phyloP scores from a whole-genome alignment of 2,888 invertebrate species.

The Cheilosia soror region DNA sequence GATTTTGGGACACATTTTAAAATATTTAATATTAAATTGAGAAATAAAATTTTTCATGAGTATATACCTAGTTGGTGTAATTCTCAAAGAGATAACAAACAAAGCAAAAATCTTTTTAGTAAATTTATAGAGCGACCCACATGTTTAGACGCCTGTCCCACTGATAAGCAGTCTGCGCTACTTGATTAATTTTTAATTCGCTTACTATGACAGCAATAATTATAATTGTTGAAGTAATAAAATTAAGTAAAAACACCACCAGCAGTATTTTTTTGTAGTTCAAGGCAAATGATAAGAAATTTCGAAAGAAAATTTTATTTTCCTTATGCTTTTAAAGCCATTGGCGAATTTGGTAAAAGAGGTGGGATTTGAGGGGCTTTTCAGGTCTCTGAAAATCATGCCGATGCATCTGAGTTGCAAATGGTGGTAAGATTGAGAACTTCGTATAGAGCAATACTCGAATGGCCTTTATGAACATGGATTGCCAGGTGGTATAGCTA shows the following conservation, averaged over 20 bases:
- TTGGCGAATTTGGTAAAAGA: too few species aligned
- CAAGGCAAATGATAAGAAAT: conserved; percentile 27
- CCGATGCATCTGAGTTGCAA: too few species aligned
- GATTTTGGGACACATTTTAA: too few species aligned
- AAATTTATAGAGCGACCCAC: conserved; percentile 43
- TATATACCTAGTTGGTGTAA: not conserved
- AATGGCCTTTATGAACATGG: too few species aligned
- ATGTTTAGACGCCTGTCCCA: conserved; percentile 45
- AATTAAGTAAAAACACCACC: not conserved
- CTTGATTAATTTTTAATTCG: conserved; percentile 1
- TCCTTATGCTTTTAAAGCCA: too few species aligned
- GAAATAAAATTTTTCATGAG: not conserved
- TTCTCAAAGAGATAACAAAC: conserved; percentile 13
- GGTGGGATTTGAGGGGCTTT: too few species aligned
- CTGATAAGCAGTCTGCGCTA: conserved; percentile 29
- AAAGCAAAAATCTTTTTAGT: conserved; percentile 17
- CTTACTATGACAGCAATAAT: not conserved
- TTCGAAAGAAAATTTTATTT: not conserved
- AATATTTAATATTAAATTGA: not conserved
- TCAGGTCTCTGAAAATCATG: too few species aligned
- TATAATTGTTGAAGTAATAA: conserved; percentile 1
- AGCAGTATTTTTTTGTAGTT: conserved; percentile 37
- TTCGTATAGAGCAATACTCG: too few species aligned
- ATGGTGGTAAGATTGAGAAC: too few species aligned
- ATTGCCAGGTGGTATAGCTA: too few species aligned